These are phyloP conservation scores for Branchellion lobata DNA, from an alignment of 2,888 invertebrate genomes.

Conservation along the genomic window DNA sequence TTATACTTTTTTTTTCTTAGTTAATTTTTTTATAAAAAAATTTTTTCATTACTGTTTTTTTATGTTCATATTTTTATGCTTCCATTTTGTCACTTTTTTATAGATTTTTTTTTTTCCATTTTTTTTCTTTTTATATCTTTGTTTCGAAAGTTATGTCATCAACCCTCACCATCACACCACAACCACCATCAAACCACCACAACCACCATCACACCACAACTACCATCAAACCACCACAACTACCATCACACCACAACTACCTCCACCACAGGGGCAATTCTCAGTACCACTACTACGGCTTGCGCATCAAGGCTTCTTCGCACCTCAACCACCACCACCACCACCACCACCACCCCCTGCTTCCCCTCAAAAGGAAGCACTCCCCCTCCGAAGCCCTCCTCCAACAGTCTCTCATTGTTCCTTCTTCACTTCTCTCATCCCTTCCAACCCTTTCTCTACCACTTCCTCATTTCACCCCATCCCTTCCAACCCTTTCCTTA, in stretches of 20 bases:
- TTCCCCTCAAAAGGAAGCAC: background rate
- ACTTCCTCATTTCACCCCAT: too few species aligned
- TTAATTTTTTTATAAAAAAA: background rate
- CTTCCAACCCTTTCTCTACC: background rate
- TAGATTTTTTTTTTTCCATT: background rate
- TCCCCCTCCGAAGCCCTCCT: background rate
- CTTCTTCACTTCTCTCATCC: background rate
- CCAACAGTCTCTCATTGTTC: too few species aligned
- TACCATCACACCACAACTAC: background rate
- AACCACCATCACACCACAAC: too few species aligned
- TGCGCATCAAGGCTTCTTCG: slow-evolving; percentile 86
- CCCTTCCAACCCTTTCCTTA: background rate
- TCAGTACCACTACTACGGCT: slow-evolving; percentile 99
- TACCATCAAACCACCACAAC: too few species aligned
- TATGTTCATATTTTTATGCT: too few species aligned
- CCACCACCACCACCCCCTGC: slow-evolving; percentile 43
- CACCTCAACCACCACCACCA: slow-evolving; percentile 65
- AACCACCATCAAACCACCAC: too few species aligned
- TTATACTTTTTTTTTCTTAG: background rate
- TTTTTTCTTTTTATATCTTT: background rate
- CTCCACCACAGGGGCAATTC: slow-evolving; percentile 78
- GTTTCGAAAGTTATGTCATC: too few species aligned
- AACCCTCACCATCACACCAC: too few species aligned
- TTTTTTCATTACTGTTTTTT: too few species aligned
- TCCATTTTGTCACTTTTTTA: background rate